phyloP scores from a whole-genome alignment of 2,797 vertebrate species.

The Lepus townsendii region DNA sequence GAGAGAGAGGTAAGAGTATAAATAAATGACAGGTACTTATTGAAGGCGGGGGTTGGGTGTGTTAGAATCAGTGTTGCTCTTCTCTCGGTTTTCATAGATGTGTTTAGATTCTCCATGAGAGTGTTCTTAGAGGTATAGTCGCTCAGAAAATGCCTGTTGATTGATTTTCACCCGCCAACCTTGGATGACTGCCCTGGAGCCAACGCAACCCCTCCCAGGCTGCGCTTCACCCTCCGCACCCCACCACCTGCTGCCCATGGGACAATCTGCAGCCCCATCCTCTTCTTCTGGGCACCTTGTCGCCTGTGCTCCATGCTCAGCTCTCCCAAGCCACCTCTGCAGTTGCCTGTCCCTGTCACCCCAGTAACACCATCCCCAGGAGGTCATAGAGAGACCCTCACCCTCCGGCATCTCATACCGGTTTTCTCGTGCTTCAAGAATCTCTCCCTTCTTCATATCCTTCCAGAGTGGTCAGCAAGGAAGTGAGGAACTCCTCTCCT shows the following conservation, averaged over 20 bases:
- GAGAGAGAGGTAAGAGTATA: background rate
- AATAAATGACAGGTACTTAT: background rate
- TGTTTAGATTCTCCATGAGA: background rate
- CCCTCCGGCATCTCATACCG: background rate
- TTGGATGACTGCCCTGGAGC: background rate
- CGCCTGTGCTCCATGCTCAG: background rate
- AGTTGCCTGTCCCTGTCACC: background rate
- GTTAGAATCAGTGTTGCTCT: background rate
- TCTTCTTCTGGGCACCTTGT: background rate
- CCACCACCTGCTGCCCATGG: too few relatives aligned
- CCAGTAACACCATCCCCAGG: background rate
- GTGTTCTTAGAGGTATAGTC: background rate
- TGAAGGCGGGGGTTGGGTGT: background rate
- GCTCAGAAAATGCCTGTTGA: background rate
- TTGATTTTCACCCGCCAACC: background rate
- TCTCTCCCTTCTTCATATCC: background rate
- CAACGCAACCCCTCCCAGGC: background rate
- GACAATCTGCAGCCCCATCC: background rate
- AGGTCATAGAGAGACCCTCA: background rate
- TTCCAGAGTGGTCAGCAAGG: slow-evolving; percentile 1
- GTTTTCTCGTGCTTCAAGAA: background rate
- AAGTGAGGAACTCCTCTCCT: background rate
- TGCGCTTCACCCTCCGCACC: fast-evolving
- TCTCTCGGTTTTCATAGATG: background rate
- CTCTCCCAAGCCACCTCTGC: background rate